Evolutionary conservation across 1,140 invertebrate genomes (phyloP), one percentile per base, ranked within the genome.

Genomic region (Leptoteleia sp.): DNA sequence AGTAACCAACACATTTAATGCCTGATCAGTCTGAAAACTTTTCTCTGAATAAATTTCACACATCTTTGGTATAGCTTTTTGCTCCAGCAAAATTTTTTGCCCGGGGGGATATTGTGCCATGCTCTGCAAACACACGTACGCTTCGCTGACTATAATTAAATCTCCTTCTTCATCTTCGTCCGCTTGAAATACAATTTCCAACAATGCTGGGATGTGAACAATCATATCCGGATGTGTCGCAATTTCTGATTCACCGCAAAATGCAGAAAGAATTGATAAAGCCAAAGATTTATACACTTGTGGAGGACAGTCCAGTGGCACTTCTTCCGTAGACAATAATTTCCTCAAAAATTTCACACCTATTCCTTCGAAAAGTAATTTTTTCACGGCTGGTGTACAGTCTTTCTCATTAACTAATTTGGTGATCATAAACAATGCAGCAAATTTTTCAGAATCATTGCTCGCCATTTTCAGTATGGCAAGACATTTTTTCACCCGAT

Each of bases 361-460:
- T 75, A 97, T 96, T 0, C 94, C 94, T 89, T 97, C 94, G 82
- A 97, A 97, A 0, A 97, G 88, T n/a, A 94, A 89, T 81, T 93
- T 94, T 81, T 95, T 95, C 5, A 92, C 91, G 6, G 89, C 86
- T 1, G 92, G 85, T 62, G 92, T 93, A 81, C 95, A 94, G 76
- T 96, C 93, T 81, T 94, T 94, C 54, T 92, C 93, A 85, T 95
- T 95, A 4, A 96, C 92, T 45, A 96, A 83, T 87, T 97, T 97
- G 0, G 96, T 96, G 17, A 97, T 95, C 93, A 97, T 94, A 84
- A 97, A 96, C 1, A 97, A 90, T 0, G 94, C 95, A 4, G 96
- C 96, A 87, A 97, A 96, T 88, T 96, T 97, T 89, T 97, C 96
- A 0, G 95, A 97, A 87, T 97, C 96, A 80, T 92, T 94, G 59